A percentile compares a stretch with the other conserved stretches of the same genome.
phyloP scores from a whole-genome alignment of 2,888 invertebrate genomes.

The Athalia circularis region DNA sequence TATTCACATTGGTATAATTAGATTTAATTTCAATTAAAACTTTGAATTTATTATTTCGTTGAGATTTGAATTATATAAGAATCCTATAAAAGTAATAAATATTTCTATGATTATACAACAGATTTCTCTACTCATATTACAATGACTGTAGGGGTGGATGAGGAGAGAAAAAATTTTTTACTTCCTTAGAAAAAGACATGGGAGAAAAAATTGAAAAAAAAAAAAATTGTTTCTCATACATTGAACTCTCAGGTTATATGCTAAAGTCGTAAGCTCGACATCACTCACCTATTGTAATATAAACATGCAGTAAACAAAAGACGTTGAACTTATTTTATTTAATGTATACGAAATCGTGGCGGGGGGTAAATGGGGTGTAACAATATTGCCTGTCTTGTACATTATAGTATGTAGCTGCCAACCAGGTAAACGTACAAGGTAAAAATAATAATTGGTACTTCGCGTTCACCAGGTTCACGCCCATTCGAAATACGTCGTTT shows the following conservation, averaged over 20 bases:
- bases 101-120: too few relatives aligned
- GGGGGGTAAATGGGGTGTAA: background rate
- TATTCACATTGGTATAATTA: background rate
- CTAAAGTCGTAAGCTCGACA: too few relatives aligned
- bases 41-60: background rate
- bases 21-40: constrained; percentile 10
- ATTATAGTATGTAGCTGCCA: background rate
- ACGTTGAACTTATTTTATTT: background rate
- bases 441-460: constrained; percentile 13
- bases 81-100: too few relatives aligned
- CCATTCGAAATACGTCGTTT: background rate
- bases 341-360: too few relatives aligned
- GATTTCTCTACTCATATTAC: too few relatives aligned
- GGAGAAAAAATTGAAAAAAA: background rate
- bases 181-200: background rate
- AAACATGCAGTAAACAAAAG: background rate
- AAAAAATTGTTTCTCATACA: background rate
- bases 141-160: too few relatives aligned
- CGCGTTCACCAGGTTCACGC: background rate
- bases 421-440: too few relatives aligned
- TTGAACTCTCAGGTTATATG: background rate
- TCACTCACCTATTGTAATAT: background rate
- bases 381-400: background rate
- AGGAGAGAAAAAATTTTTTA: too few relatives aligned
- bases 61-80: too few relatives aligned